These are phyloP conservation scores for Leuciscus idus DNA, from an alignment of 2,113 vertebrate species.

Conservation along the genomic window DNA sequence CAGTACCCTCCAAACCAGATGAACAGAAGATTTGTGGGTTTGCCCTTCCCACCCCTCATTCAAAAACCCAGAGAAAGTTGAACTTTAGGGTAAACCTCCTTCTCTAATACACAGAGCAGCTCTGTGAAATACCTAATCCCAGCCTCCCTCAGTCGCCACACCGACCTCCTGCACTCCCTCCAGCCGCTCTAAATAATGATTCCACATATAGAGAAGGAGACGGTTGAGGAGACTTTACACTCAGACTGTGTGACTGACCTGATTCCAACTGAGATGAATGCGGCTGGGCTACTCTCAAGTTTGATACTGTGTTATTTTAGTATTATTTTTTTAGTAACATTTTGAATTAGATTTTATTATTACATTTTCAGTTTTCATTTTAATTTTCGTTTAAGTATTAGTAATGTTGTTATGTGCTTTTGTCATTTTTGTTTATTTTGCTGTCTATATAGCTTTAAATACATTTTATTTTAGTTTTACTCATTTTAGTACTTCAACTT, in stretches of 20 bases:
- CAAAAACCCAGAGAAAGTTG: slow-evolving; percentile 18
- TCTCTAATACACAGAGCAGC: not conserved
- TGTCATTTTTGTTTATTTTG: too few relatives aligned
- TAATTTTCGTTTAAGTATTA: too few relatives aligned
- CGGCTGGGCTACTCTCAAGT: not conserved
- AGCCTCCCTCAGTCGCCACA: not conserved
- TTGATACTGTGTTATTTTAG: not conserved
- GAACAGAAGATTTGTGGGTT: slow-evolving; percentile 32
- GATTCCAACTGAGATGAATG: not conserved
- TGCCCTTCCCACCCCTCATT: slow-evolving; percentile 8
- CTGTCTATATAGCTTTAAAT: too few relatives aligned
- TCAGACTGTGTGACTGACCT: not conserved
- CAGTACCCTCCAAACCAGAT: not conserved
- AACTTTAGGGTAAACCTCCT: slow-evolving; percentile 10
- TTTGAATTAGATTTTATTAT: not conserved
- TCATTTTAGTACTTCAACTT: too few relatives aligned
- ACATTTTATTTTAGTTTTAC: too few relatives aligned
- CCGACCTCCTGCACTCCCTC: slow-evolving; percentile 28
- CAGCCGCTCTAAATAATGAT: slow-evolving; percentile 11
- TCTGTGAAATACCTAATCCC: slow-evolving; percentile 27
- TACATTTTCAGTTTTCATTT: too few relatives aligned
- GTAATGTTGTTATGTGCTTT: too few relatives aligned
- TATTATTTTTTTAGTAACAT: not conserved
- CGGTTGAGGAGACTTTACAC: not conserved
- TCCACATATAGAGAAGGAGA: slow-evolving; percentile 4